A percentile compares a stretch with the other conserved stretches of the same genome.
phyloP scores from a whole-genome alignment of 2,888 invertebrate genomes.

The Nebria salina region DNA sequence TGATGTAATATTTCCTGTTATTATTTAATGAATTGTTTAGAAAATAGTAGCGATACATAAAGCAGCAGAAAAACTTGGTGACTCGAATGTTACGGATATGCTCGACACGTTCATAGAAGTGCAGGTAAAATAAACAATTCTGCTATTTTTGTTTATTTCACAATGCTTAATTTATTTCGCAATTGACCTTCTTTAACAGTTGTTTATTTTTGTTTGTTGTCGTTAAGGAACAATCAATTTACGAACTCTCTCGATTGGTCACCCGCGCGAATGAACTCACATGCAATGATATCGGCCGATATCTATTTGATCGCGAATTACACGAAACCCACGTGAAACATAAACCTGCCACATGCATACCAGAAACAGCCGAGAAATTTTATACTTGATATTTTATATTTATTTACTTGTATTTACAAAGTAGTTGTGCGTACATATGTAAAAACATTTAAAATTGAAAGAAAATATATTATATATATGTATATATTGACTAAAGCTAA shows the following conservation, averaged over 20 bases:
- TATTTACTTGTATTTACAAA: conserved; percentile 36
- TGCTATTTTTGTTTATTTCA: not conserved
- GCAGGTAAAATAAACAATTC: conserved; percentile 29
- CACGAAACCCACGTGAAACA: conserved; percentile 54
- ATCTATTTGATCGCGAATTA: conserved; percentile 58
- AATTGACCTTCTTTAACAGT: conserved; percentile 2
- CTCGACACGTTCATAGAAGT: conserved; percentile 33
- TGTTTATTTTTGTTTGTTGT: conserved; percentile 5
- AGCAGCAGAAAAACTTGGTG: conserved; percentile 25
- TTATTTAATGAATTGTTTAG: conserved; percentile 21
- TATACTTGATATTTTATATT: conserved; percentile 29
- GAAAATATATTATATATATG: conserved; percentile 9
- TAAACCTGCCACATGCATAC: conserved; percentile 48
- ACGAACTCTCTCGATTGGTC: conserved; percentile 54
- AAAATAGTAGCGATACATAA: conserved; percentile 20
- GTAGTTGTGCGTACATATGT: conserved; percentile 30
- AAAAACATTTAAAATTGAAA: conserved; percentile 28
- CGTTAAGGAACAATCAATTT: conserved; percentile 57
- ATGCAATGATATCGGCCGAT: conserved; percentile 53
- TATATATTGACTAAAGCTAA: conserved; percentile 42
- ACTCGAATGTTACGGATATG: conserved; percentile 29
- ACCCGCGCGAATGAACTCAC: conserved; percentile 54
- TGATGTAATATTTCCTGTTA: not conserved
- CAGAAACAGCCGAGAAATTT: conserved; percentile 29
- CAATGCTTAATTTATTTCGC: not conserved